Evolutionary conservation across 2,797 vertebrate genomes (phyloP).

Genomic region (Argentina silus): DNA sequence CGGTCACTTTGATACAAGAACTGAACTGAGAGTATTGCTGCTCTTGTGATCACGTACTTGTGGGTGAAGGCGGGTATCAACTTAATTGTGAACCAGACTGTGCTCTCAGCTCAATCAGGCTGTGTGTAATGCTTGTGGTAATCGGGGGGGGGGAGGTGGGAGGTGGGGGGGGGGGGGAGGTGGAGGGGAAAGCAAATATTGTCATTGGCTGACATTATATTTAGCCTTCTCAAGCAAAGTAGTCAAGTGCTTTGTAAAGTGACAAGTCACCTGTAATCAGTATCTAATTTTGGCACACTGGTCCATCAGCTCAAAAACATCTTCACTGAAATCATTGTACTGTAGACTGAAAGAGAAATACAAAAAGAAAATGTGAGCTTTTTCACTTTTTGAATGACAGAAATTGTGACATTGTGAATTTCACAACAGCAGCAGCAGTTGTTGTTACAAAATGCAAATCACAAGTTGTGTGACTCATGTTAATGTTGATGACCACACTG

Average conservation of each 20-base stretch:
- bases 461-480: background rate
- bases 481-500: background rate
- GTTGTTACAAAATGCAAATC: no score
- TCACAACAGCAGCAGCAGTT: background rate
- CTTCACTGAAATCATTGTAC: constrained; percentile 74
- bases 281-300: constrained; percentile 63
- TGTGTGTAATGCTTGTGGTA: background rate
- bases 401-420: background rate
- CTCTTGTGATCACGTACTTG: background rate
- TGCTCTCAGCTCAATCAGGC: background rate
- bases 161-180: background rate
- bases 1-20: background rate
- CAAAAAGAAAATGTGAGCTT: constrained; percentile 15
- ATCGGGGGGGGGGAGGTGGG: background rate
- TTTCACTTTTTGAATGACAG: background rate
- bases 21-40: background rate
- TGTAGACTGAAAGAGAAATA: constrained; percentile 64
- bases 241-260: background rate
- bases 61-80: background rate
- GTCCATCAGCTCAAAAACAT: constrained; percentile 61
- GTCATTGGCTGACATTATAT: background rate
- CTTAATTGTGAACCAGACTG: background rate
- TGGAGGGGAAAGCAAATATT: background rate
- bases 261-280: constrained; percentile 19
- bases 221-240: background rate